phyloP scores from a whole-genome alignment of 2,888 invertebrate species.

The Unio pictorum region DNA sequence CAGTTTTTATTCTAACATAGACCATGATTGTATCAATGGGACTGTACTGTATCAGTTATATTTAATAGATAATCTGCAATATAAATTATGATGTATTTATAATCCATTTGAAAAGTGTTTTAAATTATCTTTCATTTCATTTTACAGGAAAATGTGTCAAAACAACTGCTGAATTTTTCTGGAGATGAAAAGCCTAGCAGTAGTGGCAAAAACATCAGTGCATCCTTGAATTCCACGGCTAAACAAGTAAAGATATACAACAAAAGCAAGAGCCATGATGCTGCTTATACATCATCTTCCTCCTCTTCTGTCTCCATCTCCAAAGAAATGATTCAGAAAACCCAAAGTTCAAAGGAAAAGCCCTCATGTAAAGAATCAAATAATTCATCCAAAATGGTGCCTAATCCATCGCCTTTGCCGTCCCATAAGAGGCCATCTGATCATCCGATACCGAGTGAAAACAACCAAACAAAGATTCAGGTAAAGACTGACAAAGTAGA shows the following conservation, averaged over 20 bases:
- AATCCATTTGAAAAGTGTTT: background rate
- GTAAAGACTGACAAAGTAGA: too few relatives aligned
- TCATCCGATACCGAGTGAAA: constrained; percentile 5
- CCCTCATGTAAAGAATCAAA: constrained; percentile 14
- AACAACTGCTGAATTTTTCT: constrained; percentile 26
- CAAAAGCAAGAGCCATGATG: background rate
- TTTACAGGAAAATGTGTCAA: constrained; percentile 26
- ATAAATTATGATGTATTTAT: background rate
- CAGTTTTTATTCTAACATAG: too few relatives aligned
- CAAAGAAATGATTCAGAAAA: constrained; percentile 12
- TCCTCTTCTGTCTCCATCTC: constrained; percentile 11
- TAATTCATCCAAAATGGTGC: constrained; percentile 13
- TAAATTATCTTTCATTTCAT: background rate
- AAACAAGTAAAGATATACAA: constrained; percentile 1
- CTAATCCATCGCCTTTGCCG: constrained; percentile 17
- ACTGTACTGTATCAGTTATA: too few relatives aligned
- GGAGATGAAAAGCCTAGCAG: constrained; percentile 9
- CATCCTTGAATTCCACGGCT: constrained; percentile 8
- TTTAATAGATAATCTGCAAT: too few relatives aligned
- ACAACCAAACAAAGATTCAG: background rate
- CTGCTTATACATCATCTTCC: constrained; percentile 11
- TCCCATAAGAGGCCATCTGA: constrained; percentile 17
- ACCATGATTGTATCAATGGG: too few relatives aligned
- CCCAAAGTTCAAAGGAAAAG: constrained; percentile 16
- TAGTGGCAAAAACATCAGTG: constrained; percentile 9